Evolutionary conservation across 1,140 invertebrate species (phyloP), one percentile per base, ranked within the genome.

Genomic region (Drosophila tropicalis): DNA sequence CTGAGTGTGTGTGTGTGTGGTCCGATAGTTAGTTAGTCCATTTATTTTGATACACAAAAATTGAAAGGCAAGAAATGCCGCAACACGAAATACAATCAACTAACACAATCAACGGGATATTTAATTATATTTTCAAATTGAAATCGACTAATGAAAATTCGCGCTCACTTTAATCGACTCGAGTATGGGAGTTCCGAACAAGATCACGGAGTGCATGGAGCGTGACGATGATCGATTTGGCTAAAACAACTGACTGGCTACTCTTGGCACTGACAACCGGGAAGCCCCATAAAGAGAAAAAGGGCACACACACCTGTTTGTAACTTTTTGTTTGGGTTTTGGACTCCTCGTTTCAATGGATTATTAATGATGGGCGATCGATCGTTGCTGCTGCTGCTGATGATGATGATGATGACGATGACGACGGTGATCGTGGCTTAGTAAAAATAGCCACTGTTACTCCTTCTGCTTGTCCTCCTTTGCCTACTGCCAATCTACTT

Each of bases 351-450:
- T 85, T 84, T 63, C 80, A 57, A 87, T 83, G 77, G 68, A 81
- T 91, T 87, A 91, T 91, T 91, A 91, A 91, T 91, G 90, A 86
- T 86, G 78, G 73, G 77, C 85, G 80, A 91, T 91, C 89, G 74
- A 91, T 91, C 89, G 84, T 83, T 64, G 61, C 51, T 62, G 17
- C 61, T 51, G 29, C 54, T 64, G 44, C n/a, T 57, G 56, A 58
- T 34, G 55, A 56, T 56, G 25, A 32, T 56, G 25, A 13, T n/a
- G 44, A 47, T 22, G 44, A 51, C 55, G 67, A 62, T 1, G 29
- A 29, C 29, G 29, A 25, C 22, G 29, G 29, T 64, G 83, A 82
- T 87, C 79, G 72, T 56, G 69, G 32, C 71, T 60, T 61, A 79
- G 72, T 77, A 78, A 79, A 87, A 89, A 87, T 87, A 84, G 80